phyloP scores from a whole-genome alignment of 2,113 vertebrate genomes.

The Argyrosomus japonicus region DNA sequence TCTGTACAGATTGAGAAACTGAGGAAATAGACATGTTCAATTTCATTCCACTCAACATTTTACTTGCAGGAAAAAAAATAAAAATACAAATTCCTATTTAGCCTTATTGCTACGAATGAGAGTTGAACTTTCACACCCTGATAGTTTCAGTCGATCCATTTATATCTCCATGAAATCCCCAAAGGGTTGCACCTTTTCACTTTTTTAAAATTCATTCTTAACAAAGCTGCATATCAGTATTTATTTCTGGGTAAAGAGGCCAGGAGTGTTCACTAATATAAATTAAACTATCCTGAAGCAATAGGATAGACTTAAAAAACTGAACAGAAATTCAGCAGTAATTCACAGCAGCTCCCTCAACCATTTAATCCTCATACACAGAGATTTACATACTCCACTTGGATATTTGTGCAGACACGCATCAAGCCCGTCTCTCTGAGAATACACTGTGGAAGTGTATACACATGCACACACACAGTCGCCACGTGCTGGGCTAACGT shows the following conservation, averaged over 20 bases:
- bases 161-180: slow-evolving; percentile 48
- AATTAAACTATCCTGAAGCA: slow-evolving; percentile 40
- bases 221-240: slow-evolving; percentile 46
- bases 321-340: slow-evolving; percentile 42
- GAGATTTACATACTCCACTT: slow-evolving; percentile 48
- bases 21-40: neutral
- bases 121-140: slow-evolving; percentile 41
- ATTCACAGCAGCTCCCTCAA: slow-evolving; percentile 50
- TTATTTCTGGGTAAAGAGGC: slow-evolving; percentile 56
- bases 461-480: slow-evolving; percentile 10
- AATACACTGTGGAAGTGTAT: slow-evolving; percentile 1
- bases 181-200: slow-evolving; percentile 24
- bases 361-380: slow-evolving; percentile 52
- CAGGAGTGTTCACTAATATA: slow-evolving; percentile 37
- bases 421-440: slow-evolving; percentile 20
- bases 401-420: slow-evolving; percentile 40
- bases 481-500: slow-evolving; percentile 39
- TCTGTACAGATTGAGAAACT: neutral
- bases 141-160: slow-evolving; percentile 35
- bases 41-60: slow-evolving; percentile 9
- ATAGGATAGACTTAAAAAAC: slow-evolving; percentile 52
- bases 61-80: neutral
- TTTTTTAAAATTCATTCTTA: slow-evolving; percentile 13
- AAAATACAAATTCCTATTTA: neutral
- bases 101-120: neutral